Conservation (phyloP, 2,113 vertebrate species). For the Callipepla californica region DNA sequence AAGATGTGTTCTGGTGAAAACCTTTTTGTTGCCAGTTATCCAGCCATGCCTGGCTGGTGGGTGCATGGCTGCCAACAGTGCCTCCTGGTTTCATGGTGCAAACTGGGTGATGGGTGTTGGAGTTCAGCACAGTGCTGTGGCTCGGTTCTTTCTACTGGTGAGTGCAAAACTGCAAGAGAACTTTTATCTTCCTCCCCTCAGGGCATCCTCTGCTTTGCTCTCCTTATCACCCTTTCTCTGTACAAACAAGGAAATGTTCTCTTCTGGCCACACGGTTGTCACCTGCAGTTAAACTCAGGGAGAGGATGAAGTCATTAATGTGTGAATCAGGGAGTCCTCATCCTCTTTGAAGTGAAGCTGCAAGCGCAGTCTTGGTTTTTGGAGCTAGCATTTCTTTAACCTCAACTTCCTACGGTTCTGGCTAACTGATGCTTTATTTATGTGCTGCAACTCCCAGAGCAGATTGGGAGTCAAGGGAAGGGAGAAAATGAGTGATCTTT, state of each 20-base stretch:
- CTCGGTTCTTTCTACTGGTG: background rate
- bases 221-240: background rate
- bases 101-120: accelerated
- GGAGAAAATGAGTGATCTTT: background rate
- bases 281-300: background rate
- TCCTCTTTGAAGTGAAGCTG: background rate
- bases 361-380: background rate
- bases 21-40: background rate
- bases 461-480: background rate
- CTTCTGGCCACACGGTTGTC: background rate
- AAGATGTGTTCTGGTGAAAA: background rate
- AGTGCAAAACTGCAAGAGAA: background rate
- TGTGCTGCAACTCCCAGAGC: background rate
- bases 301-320: background rate
- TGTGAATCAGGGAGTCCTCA: background rate
- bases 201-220: background rate
- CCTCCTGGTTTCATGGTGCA: background rate
- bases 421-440: background rate
- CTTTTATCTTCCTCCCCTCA: background rate
- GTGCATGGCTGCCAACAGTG: accelerated
- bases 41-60: background rate
- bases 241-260: background rate
- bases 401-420: background rate
- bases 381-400: background rate
- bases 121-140: background rate